Percentiles rank a stretch among this genome's conserved stretches.
Conservation (phyloP, 2,888 invertebrate species). For the Erebia ligea region DNA sequence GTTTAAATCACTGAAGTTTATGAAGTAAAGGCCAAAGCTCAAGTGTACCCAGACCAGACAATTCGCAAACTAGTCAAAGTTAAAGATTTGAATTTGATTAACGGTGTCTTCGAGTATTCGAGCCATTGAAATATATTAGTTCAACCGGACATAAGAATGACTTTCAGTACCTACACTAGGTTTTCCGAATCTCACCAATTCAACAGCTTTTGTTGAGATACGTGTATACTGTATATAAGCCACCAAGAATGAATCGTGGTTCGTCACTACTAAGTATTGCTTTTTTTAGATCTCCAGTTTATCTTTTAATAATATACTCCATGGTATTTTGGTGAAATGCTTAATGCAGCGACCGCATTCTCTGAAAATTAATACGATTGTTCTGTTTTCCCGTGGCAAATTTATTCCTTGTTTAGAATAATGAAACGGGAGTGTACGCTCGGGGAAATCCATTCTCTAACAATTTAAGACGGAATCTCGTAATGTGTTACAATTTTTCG, state of each 20-base stretch:
- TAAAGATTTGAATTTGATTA: not conserved
- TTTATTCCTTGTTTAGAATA: constrained; percentile 81
- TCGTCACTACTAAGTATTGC: not conserved
- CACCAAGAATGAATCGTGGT: not conserved
- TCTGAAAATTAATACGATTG: constrained; percentile 79
- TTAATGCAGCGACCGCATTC: constrained; percentile 74
- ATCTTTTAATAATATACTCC: constrained; percentile 37
- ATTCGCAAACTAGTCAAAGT: constrained; percentile 10
- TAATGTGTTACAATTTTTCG: constrained; percentile 78
- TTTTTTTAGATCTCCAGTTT: constrained; percentile 23
- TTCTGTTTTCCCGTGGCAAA: constrained; percentile 78
- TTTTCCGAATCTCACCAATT: not conserved
- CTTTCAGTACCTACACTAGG: not conserved
- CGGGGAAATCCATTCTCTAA: constrained; percentile 75
- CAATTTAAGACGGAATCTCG: constrained; percentile 72
- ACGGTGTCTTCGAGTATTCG: not conserved
- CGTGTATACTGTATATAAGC: not conserved
- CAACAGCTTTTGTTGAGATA: not conserved
- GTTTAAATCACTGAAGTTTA: constrained; percentile 45
- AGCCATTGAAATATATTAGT: not conserved
- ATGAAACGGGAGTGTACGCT: constrained; percentile 77
- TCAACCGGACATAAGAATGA: not conserved
- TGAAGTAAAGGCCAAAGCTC: constrained; percentile 15
- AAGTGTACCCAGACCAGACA: constrained; percentile 38
- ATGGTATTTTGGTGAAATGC: constrained; percentile 65